A percentile compares a stretch with the other conserved stretches of the same genome.
Evolutionary conservation across 2,797 vertebrate species (phyloP).

Genomic region (Sternotherus odoratus): DNA sequence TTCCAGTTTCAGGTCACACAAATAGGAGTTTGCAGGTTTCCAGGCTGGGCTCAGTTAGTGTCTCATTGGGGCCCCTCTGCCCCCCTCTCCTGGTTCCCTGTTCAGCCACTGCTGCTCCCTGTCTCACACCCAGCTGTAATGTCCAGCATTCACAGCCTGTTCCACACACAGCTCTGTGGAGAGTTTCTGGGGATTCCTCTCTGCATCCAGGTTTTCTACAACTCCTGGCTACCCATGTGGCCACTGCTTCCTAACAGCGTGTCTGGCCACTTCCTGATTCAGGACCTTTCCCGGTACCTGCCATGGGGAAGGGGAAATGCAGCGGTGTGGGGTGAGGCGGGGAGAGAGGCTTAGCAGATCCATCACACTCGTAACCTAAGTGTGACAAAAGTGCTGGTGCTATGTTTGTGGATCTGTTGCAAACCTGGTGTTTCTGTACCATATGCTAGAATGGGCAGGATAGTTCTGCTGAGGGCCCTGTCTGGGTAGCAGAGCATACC

Average conservation of each 20-base stretch:
- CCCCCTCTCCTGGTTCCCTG: too few relatives aligned
- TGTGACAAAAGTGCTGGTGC: slow-evolving; percentile 16
- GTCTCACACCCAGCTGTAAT: background rate
- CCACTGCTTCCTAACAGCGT: background rate
- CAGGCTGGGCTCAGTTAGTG: too few relatives aligned
- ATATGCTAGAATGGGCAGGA: slow-evolving; percentile 7
- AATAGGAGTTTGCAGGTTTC: too few relatives aligned
- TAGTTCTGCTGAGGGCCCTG: background rate
- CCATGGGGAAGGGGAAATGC: background rate
- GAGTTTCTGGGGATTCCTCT: background rate
- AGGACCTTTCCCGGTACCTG: background rate
- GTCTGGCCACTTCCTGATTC: background rate
- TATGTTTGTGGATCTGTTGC: slow-evolving; percentile 22
- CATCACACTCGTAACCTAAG: slow-evolving; percentile 33
- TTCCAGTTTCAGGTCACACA: too few relatives aligned
- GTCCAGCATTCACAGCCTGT: background rate
- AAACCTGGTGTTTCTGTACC: slow-evolving; percentile 12
- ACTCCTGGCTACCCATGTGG: background rate
- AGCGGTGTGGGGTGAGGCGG: too few relatives aligned
- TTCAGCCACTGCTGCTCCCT: too few relatives aligned
- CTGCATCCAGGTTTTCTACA: background rate
- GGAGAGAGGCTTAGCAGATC: background rate
- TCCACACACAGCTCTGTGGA: background rate
- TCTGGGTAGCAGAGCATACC: background rate
- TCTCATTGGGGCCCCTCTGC: too few relatives aligned